A percentile compares a stretch with the other conserved stretches of the same genome.
These are phyloP conservation scores for Echinops telfairi DNA, from an alignment of 2,113 vertebrate genomes.

Conservation along the genomic window DNA sequence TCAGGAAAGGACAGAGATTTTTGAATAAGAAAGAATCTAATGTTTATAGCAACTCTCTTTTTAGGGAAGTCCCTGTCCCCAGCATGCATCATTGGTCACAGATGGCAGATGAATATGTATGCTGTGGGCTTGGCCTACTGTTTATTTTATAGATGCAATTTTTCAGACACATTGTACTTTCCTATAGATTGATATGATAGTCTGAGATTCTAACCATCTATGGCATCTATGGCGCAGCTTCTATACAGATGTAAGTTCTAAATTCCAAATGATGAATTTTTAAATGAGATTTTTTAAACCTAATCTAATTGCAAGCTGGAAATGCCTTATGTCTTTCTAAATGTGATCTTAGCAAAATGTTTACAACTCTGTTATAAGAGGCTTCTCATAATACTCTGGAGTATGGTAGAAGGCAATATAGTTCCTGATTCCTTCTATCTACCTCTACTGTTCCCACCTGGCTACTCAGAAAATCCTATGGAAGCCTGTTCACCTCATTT, in stretches of 20 bases:
- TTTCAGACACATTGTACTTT: constrained; percentile 32
- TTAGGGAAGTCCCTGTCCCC: not conserved
- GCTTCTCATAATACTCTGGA: not conserved
- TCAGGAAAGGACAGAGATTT: not conserved
- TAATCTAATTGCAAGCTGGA: constrained; percentile 20
- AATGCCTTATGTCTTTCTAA: constrained; percentile 4
- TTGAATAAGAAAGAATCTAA: not conserved
- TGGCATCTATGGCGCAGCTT: constrained; percentile 49
- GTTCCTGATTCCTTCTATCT: not conserved
- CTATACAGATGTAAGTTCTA: not conserved
- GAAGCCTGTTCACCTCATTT: not conserved
- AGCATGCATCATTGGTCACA: not conserved
- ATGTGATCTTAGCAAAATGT: constrained; percentile 37
- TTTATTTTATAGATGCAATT: constrained; percentile 59
- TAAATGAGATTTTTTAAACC: constrained; percentile 47
- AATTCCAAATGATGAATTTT: constrained; percentile 35
- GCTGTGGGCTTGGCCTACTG: constrained; percentile 56
- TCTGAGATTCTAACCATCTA: constrained; percentile 56
- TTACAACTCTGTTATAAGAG: constrained; percentile 25
- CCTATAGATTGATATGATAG: constrained; percentile 51
- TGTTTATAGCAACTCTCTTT: not conserved
- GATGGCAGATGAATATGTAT: constrained; percentile 14
- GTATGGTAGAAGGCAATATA: not conserved
- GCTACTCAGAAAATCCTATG: not conserved
- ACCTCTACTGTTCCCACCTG: not conserved